These are phyloP conservation scores for Chrysina gloriosa DNA, from an alignment of 2,888 invertebrate genomes.

Conservation along the genomic window DNA sequence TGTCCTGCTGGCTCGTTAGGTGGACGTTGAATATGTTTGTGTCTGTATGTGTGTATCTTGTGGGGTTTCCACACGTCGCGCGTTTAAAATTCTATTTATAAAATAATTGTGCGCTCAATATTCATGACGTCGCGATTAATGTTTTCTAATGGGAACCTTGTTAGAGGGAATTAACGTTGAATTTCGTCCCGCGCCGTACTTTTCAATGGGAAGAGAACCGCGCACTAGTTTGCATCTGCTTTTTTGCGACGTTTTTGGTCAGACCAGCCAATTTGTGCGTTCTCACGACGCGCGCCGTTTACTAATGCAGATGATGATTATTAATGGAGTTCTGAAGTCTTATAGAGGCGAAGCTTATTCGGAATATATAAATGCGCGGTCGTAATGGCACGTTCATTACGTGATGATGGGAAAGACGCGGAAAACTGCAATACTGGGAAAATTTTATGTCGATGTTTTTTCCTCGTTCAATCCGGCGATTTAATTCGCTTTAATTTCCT, in stretches of 20 bases:
- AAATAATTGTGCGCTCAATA: constrained; percentile 8
- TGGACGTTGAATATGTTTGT: no score
- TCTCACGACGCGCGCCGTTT: background rate
- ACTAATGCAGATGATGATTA: background rate
- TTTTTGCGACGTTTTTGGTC: background rate
- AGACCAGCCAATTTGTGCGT: background rate
- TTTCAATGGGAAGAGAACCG: background rate
- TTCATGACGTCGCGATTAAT: constrained; percentile 15
- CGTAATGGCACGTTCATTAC: no score
- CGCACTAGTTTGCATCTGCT: background rate
- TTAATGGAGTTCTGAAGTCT: background rate
- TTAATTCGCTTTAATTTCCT: no score
- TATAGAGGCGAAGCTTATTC: background rate
- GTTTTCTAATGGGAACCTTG: constrained; percentile 5
- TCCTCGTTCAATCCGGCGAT: no score
- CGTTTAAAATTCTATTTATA: constrained; percentile 14
- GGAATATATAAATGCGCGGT: no score
- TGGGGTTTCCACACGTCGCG: background rate
- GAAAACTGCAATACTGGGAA: no score
- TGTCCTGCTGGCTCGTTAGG: no score
- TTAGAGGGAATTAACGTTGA: background rate
- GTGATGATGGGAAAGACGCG: no score
- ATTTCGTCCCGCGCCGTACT: background rate
- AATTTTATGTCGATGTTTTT: no score
- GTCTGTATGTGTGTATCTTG: no score